Evolutionary conservation across 2,888 invertebrate species (phyloP).

Genomic region (Mongoloraphidia duomilia): DNA sequence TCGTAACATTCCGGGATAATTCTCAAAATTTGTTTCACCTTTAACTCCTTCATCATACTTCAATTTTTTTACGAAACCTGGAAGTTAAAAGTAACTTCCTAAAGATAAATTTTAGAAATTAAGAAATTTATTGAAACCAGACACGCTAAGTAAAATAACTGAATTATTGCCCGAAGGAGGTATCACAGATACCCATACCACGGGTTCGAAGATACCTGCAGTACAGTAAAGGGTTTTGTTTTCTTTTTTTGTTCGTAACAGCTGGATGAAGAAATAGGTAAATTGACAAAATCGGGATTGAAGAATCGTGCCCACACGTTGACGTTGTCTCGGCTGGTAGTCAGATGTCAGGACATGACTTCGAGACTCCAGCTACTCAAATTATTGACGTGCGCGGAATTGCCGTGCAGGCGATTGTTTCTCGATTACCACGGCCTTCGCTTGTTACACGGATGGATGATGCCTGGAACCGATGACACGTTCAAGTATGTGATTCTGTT

Average conservation of each 20-base stretch:
- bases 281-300: constrained; percentile 60
- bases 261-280: constrained; percentile 81
- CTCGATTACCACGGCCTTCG: constrained; percentile 86
- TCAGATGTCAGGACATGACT: constrained; percentile 70
- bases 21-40: too few species aligned
- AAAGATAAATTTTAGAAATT: too few species aligned
- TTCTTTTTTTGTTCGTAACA: constrained; percentile 25
- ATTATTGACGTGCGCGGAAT: constrained; percentile 63
- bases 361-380: constrained; percentile 59
- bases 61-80: too few species aligned
- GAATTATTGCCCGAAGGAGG: too few species aligned
- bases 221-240: constrained; percentile 5
- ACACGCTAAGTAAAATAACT: too few species aligned
- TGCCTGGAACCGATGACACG: constrained; percentile 38
- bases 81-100: background rate
- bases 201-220: too few species aligned
- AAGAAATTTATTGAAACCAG: too few species aligned
- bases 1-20: too few species aligned
- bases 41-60: too few species aligned
- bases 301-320: constrained; percentile 84
- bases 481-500: constrained; percentile 27
- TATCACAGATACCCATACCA: too few species aligned
- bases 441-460: constrained; percentile 87
- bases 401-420: constrained; percentile 74
- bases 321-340: constrained; percentile 79